Base-by-base conservation (phyloP, 30 jellyfish, hydroid and myxozoan species). In the Clytia hemisphaerica region DNA sequence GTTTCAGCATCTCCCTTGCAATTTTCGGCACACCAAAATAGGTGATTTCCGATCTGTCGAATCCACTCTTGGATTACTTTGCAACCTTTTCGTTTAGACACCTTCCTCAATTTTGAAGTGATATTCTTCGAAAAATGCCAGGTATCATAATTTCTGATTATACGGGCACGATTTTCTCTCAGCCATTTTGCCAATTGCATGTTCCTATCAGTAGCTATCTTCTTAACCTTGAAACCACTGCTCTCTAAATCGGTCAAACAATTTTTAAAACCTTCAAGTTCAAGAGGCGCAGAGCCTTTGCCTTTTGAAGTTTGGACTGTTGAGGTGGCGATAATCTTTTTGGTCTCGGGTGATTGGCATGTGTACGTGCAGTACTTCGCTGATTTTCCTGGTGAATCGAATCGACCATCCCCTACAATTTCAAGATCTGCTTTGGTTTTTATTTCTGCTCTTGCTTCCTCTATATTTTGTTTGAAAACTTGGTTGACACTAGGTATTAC, bases 371-470 rank as follows among this genome's bases (percentile, higher is more conserved):
- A 57, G 30, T 57, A 57, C 33, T 57, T 57, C 0, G 70, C 50
- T 5, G 70, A 57, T 57, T 57, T 57, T 21, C 70, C 53, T 5
- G 70, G 70, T 22, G 48, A 57, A 31, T 57, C 70, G 16, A 57
- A 57, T 21, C 70, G 5, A n/a, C 70, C 51, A 33, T 57, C 70
- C 19, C 66, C 66, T 10, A 51, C 15, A 51, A n/a, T 21, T n/a
- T 37, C 70, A 5, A 22, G 19, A 5, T 12, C 16, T 16, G 25
- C 48, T 12, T 31, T 31, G 30, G 44, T 33, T 22, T 57, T 7
- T 6, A 4, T n/a, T 57, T 45, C 27, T 21, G 14, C 27, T 6
- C 65, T 4, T 55, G 69, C 69, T 2, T 19, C 31, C 14, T 27
- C 40, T 15, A 55, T 15, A 16, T 27, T 16, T 19, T 55, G n/a